Base-by-base conservation (phyloP, 2,797 vertebrate species). In the Zenarchopterus dispar region DNA sequence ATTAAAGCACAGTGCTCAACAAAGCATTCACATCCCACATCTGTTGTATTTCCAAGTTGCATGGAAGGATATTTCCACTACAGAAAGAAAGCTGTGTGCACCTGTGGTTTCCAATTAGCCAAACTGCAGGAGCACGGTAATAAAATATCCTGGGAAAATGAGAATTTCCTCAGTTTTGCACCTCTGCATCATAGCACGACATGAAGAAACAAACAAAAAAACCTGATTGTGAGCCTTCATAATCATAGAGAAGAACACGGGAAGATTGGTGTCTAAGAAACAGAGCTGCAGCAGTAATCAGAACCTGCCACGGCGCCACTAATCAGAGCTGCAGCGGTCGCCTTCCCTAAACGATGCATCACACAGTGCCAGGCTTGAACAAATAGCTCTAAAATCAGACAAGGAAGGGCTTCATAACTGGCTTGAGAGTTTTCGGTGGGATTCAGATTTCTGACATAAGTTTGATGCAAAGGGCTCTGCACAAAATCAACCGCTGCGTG, bases 31-130 rank as follows among this genome's bases (percentile, higher is more conserved):
- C 18, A 5, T 11, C 44, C 18, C 9, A 8, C n/a, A 21, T 46
- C 18, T 46, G 18, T 21, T 19, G 3, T 46, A 21, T 22, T 46
- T 46, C 44, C 44, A 10, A 46, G 18, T 46, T 22, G 44, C 10
- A 13, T 22, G 4, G 22, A 23, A 47, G 45, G 7, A 1, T 18
- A 2, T 21, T 45, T 45, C 19, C 22, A 13, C 10, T 2, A 5
- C 19, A 47, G 10, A 13, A 24, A 26, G 19, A 18, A 5, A 31
- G 7, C 43, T 18, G 23, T 21, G 13, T 15, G 8, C n/a, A 57
- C 42, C 19, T 13, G 22, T 24, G 33, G 21, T 49, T 60, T 60
- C 16, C 31, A 60, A 60, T 49, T 18, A 49, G 33, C 9, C 4
- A 15, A 50, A 24, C 56, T 39, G 9, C 33, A 22, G 36, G 51